These are phyloP conservation scores for Holacanthella duospinosa DNA, from an alignment of 2,888 invertebrate genomes.

Conservation along the genomic window DNA sequence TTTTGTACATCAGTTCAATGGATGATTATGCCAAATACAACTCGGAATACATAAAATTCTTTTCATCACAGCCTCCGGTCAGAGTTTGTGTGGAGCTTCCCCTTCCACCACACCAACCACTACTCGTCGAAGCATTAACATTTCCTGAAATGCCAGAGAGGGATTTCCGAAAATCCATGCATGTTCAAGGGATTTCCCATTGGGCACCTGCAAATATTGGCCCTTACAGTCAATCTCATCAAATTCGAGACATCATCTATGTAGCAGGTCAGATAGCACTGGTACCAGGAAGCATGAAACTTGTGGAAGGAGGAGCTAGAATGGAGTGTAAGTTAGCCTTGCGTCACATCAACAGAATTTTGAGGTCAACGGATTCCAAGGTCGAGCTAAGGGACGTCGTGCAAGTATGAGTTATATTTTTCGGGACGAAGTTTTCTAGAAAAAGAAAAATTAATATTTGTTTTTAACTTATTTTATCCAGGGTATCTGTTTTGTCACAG, in stretches of 20 bases:
- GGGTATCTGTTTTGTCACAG: conserved; percentile 78
- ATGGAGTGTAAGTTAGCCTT: conserved; percentile 72
- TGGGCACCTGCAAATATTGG: conserved; percentile 98
- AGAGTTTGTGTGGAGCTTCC: conserved; percentile 76
- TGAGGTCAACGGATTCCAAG: conserved; percentile 66
- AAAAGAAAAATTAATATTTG: too few species aligned
- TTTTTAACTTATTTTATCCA: conserved; percentile 40
- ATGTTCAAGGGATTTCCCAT: conserved; percentile 89
- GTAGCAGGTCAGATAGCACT: conserved; percentile 88
- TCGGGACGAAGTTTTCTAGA: too few species aligned
- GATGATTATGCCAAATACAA: conserved; percentile 65
- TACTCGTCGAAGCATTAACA: conserved; percentile 65
- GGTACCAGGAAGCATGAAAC: conserved; percentile 66
- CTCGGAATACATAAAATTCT: conserved; percentile 60
- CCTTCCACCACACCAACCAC: conserved; percentile 57
- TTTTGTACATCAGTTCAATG: conserved; percentile 76
- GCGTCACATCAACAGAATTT: conserved; percentile 68
- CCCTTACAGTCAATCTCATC: conserved; percentile 70
- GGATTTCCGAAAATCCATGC: conserved; percentile 62
- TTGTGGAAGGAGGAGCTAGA: conserved; percentile 66
- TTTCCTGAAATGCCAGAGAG: conserved; percentile 42
- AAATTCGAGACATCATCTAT: conserved; percentile 72
- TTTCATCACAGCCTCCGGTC: conserved; percentile 62
- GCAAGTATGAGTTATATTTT: conserved; percentile 53
- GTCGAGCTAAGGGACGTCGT: conserved; percentile 72